phyloP scores from a whole-genome alignment of 1,140 invertebrate species.

The Lepidurus couesii region DNA sequence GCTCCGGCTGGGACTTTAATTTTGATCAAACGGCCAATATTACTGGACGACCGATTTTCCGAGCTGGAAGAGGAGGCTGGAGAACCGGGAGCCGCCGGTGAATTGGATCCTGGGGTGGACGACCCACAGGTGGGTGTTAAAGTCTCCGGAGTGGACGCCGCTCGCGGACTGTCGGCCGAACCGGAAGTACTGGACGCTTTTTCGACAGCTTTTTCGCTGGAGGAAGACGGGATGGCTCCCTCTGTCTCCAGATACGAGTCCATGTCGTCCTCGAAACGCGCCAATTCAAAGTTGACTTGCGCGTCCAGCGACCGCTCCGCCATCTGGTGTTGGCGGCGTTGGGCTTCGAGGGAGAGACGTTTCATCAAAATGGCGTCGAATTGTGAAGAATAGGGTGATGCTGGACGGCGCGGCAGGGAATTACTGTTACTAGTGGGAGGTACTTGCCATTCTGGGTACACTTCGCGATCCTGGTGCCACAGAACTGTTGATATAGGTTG shows the following conservation, averaged over 20 bases:
- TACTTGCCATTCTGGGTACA: not conserved
- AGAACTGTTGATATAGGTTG: not conserved
- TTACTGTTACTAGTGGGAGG: not conserved
- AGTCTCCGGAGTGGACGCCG: not conserved
- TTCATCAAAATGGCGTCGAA: conserved; percentile 33
- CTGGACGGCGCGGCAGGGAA: conserved; percentile 2
- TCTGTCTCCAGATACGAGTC: conserved; percentile 32
- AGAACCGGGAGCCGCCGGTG: conserved; percentile 23
- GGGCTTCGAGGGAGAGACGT: conserved; percentile 32
- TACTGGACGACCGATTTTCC: not conserved
- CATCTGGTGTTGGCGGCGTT: conserved; percentile 24
- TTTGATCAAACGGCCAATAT: too few relatives aligned
- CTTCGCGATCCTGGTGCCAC: conserved; percentile 5
- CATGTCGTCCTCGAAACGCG: conserved; percentile 34
- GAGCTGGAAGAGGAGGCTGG: not conserved
- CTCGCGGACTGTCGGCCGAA: not conserved
- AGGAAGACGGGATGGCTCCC: not conserved
- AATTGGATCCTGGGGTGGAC: not conserved
- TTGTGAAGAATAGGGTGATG: conserved; percentile 26
- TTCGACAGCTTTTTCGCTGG: not conserved
- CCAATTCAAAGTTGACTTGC: conserved; percentile 30
- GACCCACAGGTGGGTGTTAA: not conserved
- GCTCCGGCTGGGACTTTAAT: not conserved
- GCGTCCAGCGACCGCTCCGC: conserved; percentile 8
- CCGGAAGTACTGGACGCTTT: not conserved